Evolutionary conservation across 2,888 invertebrate species (phyloP).

Genomic region (Amphiduros pacificus): DNA sequence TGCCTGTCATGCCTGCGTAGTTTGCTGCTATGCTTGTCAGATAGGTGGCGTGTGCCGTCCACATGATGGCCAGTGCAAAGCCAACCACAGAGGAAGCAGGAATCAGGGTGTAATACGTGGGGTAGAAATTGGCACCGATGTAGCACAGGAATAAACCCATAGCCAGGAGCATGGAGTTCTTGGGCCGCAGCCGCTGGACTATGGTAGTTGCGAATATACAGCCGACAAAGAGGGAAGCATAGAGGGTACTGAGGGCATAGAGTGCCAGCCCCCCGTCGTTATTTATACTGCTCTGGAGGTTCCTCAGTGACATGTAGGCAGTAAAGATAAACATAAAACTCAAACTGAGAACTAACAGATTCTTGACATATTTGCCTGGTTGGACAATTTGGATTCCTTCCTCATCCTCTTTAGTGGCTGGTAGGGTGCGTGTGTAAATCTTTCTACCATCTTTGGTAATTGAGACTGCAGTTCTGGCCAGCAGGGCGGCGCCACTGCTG

Average conservation of each 20-base stretch:
- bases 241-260: conserved; percentile 43
- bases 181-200: conserved; percentile 46
- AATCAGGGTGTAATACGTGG: conserved; percentile 43
- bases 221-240: conserved; percentile 44
- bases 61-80: conserved; percentile 43
- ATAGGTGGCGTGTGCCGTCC: conserved; percentile 55
- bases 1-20: conserved; percentile 38
- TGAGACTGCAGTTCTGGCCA: conserved; percentile 28
- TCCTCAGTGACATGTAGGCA: conserved; percentile 47
- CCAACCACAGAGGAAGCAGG: conserved; percentile 47
- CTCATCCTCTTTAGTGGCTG: conserved; percentile 13
- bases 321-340: conserved; percentile 43
- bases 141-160: conserved; percentile 34
- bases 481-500: conserved; percentile 26
- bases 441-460: conserved; percentile 13
- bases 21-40: conserved; percentile 46
- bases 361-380: conserved; percentile 37
- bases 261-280: conserved; percentile 48
- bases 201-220: conserved; percentile 51
- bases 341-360: conserved; percentile 45
- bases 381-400: not conserved
- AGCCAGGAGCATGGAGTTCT: conserved; percentile 20
- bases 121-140: conserved; percentile 46
- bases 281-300: conserved; percentile 55
- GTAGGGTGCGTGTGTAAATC: not conserved